Base-by-base conservation (phyloP, 23 tunicate species). In the Clavelina lepadiformis region DNA sequence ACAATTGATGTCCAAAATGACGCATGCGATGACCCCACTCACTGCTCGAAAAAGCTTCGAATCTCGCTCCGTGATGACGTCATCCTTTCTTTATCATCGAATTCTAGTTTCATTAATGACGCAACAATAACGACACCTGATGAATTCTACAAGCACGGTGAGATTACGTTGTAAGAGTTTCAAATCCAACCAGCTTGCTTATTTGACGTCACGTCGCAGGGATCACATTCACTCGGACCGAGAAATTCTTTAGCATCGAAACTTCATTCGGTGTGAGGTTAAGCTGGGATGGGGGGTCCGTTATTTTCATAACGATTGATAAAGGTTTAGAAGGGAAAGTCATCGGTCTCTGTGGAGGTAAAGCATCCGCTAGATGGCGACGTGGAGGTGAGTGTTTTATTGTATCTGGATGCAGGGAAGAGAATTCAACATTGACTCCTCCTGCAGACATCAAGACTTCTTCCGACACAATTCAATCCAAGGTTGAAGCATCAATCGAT, bases 1-100 rank as follows among this genome's bases (percentile, higher is more conserved):
- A 61, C 53, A 53, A 50, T 79, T 46, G 85, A 79, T 28, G 62
- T 61, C 0, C 66, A 79, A 56, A 23, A 26, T 1, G 38, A 58
- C 13, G 36, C 32, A 3, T 77, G 74, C 62, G 41, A 58, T 5
- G 32, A 57, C 11, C 15, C n/a, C 27, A 21, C 19, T 1, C 21
- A 5, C 0, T 68, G 76, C 57, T 25, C 22, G 18, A 74, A 34
- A 31, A 57, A 46, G 2, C 27, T 70, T 1, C 65, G 73, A 41
- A 38, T 18, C 35, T 46, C 7, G 26, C 3, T 65, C 56, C 13
- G 15, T 11, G 49, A 41, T 8, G 15, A 41, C 15, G 49, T 8
- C 11, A 15, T 41, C 49, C 11, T 15, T 41, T 15, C 15, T n/a
- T n/a, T n/a, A n/a, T n/a, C n/a, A n/a, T n/a, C n/a, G n/a, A n/a